Evolutionary conservation across 2,797 vertebrate genomes (phyloP).

Genomic region (Epinephelus awoara): DNA sequence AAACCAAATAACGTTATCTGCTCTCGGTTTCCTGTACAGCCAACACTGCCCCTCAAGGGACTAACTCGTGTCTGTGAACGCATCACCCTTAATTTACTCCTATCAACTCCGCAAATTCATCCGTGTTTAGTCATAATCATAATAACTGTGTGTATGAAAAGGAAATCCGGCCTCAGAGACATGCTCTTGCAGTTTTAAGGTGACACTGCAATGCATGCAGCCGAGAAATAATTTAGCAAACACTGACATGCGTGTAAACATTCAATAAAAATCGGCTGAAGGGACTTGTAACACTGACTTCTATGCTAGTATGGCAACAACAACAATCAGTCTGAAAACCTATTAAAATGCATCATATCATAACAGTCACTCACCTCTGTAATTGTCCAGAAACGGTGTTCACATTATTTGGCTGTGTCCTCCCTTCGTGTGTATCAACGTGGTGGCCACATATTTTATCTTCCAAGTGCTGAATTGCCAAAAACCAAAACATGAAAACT

Average conservation of each 20-base stretch:
- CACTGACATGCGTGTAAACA: slow-evolving; percentile 48
- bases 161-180: slow-evolving; percentile 31
- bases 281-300: background rate
- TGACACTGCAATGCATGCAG: slow-evolving; percentile 34
- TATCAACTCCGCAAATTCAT: slow-evolving; percentile 33
- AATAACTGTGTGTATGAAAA: slow-evolving; percentile 28
- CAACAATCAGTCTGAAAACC: background rate
- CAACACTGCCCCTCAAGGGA: slow-evolving; percentile 45
- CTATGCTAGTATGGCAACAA: slow-evolving; percentile 12
- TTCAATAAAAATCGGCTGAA: background rate
- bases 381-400: slow-evolving; percentile 79
- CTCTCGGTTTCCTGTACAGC: slow-evolving; percentile 65
- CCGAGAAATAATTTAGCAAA: slow-evolving; percentile 16
- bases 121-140: slow-evolving; percentile 39
- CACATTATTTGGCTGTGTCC: slow-evolving; percentile 85
- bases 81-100: slow-evolving; percentile 29
- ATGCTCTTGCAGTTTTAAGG: slow-evolving; percentile 12
- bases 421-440: slow-evolving; percentile 79
- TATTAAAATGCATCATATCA: background rate
- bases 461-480: slow-evolving; percentile 79
- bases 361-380: slow-evolving; percentile 78
- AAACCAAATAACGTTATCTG: slow-evolving; percentile 46
- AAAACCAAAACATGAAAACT: slow-evolving; percentile 46
- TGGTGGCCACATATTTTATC: slow-evolving; percentile 78
- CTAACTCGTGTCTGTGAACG: slow-evolving; percentile 13